A percentile compares a stretch with the other conserved stretches of the same genome.
Conservation (phyloP, 2,888 invertebrate genomes). For the Oxytorus armatus region DNA sequence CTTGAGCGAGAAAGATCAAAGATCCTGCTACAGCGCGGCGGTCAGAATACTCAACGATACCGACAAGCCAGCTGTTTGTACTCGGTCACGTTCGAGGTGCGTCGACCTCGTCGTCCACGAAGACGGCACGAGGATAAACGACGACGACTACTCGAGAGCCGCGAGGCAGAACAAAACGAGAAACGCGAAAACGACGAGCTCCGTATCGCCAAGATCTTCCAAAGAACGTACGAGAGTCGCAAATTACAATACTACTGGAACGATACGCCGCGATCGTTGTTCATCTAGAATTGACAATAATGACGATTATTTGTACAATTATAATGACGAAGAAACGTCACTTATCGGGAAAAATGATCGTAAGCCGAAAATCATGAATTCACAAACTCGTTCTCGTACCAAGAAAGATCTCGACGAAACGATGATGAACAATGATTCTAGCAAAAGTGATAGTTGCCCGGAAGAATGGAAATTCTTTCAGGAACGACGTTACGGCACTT, state of each 20-base stretch:
- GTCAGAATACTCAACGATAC: background rate
- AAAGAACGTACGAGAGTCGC: slow-evolving; percentile 59
- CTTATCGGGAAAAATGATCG: slow-evolving; percentile 26
- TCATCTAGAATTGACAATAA: slow-evolving; percentile 67
- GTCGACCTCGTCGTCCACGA: slow-evolving; percentile 67
- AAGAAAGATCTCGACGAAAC: slow-evolving; percentile 13
- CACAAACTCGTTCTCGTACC: slow-evolving; percentile 66
- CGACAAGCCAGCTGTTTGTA: slow-evolving; percentile 35
- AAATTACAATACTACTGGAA: slow-evolving; percentile 64
- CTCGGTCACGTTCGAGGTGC: slow-evolving; percentile 57
- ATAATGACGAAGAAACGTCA: slow-evolving; percentile 42
- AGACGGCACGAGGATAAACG: slow-evolving; percentile 57
- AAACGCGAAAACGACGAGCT: slow-evolving; percentile 51
- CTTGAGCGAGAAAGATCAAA: slow-evolving; percentile 65
- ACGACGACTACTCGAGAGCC: too few relatives aligned
- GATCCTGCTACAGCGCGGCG: slow-evolving; percentile 33
- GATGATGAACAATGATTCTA: background rate
- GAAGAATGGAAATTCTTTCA: slow-evolving; percentile 20
- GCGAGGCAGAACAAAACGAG: slow-evolving; percentile 49
- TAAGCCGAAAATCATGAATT: slow-evolving; percentile 72
- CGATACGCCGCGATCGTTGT: slow-evolving; percentile 74
- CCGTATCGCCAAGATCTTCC: slow-evolving; percentile 53
- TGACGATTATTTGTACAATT: slow-evolving; percentile 19
- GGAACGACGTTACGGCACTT: slow-evolving; percentile 76
- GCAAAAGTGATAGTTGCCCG: background rate